Percentiles rank a stretch among this genome's conserved stretches.
Evolutionary conservation across 2,797 vertebrate species (phyloP).

Genomic region (Lophius americanus): DNA sequence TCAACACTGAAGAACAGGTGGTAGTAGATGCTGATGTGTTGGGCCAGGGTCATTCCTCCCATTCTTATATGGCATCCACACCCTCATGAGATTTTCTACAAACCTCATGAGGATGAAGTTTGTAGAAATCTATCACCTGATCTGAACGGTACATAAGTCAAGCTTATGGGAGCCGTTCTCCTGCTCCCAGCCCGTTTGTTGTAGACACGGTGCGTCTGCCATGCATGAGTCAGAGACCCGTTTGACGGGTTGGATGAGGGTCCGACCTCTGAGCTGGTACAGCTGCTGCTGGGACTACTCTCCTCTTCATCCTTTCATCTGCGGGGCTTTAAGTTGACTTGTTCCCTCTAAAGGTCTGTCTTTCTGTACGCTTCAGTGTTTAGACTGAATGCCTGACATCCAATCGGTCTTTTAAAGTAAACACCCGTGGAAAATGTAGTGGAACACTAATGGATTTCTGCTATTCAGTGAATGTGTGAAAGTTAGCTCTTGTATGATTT

Average conservation of each 20-base stretch:
- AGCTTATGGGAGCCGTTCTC: constrained; percentile 30
- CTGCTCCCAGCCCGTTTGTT: constrained; percentile 30
- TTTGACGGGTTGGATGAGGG: constrained; percentile 38
- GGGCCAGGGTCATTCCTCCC: too few relatives aligned
- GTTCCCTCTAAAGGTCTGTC: constrained; percentile 7
- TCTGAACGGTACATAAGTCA: constrained; percentile 37
- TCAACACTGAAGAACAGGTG: too few relatives aligned
- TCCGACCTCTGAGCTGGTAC: constrained; percentile 44
- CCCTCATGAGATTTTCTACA: too few relatives aligned
- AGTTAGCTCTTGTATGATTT: constrained; percentile 2
- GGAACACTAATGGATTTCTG: constrained; percentile 5
- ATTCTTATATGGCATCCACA: too few relatives aligned
- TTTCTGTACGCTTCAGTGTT: constrained; percentile 41
- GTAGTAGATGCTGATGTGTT: too few relatives aligned
- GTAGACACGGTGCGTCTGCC: constrained; percentile 29
- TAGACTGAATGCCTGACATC: constrained; percentile 38
- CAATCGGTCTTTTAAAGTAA: constrained; percentile 47
- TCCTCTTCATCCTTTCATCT: constrained; percentile 39
- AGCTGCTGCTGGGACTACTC: constrained; percentile 53
- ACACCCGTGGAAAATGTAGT: constrained; percentile 22
- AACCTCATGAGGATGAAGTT: too few relatives aligned
- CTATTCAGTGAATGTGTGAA: neutral
- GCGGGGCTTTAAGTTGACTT: constrained; percentile 25
- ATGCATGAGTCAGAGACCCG: constrained; percentile 42
- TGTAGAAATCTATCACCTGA: neutral